phyloP scores from a whole-genome alignment of 2,888 invertebrate genomes.

The Chrysolina oricalcia region DNA sequence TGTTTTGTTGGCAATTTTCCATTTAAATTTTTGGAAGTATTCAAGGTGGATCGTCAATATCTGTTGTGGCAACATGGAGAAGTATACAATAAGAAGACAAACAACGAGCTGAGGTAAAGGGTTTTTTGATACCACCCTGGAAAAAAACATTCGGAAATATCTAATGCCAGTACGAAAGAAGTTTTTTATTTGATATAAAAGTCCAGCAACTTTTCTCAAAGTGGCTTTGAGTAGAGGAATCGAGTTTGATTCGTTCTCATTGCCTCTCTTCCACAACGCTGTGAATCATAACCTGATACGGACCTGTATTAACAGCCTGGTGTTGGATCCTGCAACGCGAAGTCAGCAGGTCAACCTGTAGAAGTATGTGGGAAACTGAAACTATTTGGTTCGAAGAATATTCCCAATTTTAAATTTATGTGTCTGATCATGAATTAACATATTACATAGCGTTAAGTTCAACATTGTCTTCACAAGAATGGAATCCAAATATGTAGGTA shows the following conservation, averaged over 20 bases:
- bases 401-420: not conserved
- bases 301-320: not conserved
- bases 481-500: slow-evolving; percentile 19
- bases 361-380: slow-evolving; percentile 4
- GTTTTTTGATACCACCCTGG: no score
- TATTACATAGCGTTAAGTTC: not conserved
- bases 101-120: no score
- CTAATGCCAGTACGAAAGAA: no score
- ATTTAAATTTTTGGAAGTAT: no score
- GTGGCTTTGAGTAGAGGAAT: no score
- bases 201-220: no score
- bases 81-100: no score
- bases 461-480: not conserved
- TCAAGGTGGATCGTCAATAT: no score
- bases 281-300: not conserved
- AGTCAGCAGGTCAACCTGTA: not conserved
- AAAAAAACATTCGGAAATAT: no score
- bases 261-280: not conserved
- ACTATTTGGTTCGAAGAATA: not conserved
- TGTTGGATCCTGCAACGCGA: not conserved
- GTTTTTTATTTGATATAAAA: no score
- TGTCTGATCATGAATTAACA: not conserved
- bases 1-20: no score
- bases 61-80: no score
- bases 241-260: not conserved